Evolutionary conservation across 2,797 vertebrate species (phyloP), one percentile per base, ranked within the genome.

Genomic region (Spinibarbus caldwelli): DNA sequence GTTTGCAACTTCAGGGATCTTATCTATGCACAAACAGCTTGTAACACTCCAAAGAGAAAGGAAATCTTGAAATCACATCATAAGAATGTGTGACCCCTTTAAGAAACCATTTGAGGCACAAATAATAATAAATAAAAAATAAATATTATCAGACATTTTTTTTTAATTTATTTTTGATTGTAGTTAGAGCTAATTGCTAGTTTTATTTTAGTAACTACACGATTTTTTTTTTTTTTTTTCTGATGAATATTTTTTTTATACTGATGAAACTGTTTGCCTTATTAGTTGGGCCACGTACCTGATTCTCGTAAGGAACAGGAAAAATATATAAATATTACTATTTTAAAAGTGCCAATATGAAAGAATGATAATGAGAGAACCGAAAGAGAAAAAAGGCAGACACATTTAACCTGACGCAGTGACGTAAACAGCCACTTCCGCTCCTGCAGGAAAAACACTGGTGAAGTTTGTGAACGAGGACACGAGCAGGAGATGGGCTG

Each of bases 401-500:
- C 52, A 76, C 41, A 57, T 78, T 36, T 26, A 85, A 5, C 43
- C 38, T 76, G 12, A 82, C 31, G 31, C 21, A 21, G 77, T 85
- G 84, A 85, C 84, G 84, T 85, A 59, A 23, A 1, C 54, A 52
- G 54, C 43, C 67, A 85, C 84, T 85, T 85, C 84, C 84, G 84
- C 77, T 85, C 52, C 31, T 52, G 43, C 83, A 85, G 82, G 78
- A 84, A 84, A 71, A 77, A 59, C 43, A 66, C 38, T 76, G 29
- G 59, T 80, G 71, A 68, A 80, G 54, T 87, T 87, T 79, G 54
- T 79, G 81, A 26, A 71, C 45, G 76, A 23, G 67, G 54, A 73
- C 41, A 31, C 73, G 77, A 83, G 36, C 52, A 36, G 45, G 75
- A 78, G 68, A 78, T 79, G 82, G 85, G 80, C 85, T 78, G 80